phyloP scores from a whole-genome alignment of 1,140 invertebrate genomes.

The Zaprionus davidi region DNA sequence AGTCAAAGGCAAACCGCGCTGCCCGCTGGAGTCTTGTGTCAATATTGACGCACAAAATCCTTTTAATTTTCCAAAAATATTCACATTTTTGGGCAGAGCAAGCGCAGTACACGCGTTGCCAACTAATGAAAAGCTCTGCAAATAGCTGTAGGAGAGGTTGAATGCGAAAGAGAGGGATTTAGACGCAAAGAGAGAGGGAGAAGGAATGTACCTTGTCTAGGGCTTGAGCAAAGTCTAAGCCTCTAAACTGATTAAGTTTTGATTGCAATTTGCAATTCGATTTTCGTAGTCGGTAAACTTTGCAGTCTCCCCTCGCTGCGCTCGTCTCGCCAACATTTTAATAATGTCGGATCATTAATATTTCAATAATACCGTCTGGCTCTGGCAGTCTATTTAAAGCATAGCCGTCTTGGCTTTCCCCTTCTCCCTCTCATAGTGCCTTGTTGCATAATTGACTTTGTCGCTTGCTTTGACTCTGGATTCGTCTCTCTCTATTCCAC shows the following conservation, averaged over 20 bases:
- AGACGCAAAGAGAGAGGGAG: not conserved
- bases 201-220: not conserved
- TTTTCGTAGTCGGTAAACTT: constrained; percentile 66
- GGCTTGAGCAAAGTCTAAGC: constrained; percentile 50
- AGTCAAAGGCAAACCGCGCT: constrained; percentile 23
- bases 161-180: too few relatives aligned
- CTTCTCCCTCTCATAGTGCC: constrained; percentile 41
- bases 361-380: constrained; percentile 74
- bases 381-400: constrained; percentile 58
- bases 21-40: constrained; percentile 70
- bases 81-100: constrained; percentile 53
- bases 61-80: constrained; percentile 78
- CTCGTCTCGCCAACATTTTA: constrained; percentile 42
- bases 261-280: constrained; percentile 79
- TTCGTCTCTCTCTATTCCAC: constrained; percentile 15
- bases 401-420: constrained; percentile 29
- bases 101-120: constrained; percentile 49
- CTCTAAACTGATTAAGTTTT: constrained; percentile 81
- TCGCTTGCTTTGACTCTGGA: constrained; percentile 49
- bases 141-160: constrained; percentile 35
- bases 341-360: constrained; percentile 78
- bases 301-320: constrained; percentile 24
- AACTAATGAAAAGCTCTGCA: constrained; percentile 71
- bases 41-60: constrained; percentile 77
- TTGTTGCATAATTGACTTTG: constrained; percentile 80